phyloP scores from a whole-genome alignment of 1,140 invertebrate species.

The Ruditapes philippinarum region DNA sequence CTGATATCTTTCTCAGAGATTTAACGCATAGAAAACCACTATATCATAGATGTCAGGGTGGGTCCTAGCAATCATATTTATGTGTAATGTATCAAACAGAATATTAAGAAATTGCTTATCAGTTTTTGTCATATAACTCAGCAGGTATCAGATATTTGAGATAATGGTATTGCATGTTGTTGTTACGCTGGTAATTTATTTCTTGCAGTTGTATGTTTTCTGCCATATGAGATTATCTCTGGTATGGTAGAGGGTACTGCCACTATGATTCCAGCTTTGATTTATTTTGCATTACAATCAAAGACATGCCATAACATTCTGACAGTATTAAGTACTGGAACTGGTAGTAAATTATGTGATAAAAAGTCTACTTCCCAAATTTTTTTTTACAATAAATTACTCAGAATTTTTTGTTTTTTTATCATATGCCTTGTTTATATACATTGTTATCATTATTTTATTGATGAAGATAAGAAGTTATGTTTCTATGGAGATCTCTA shows the following conservation, averaged over 20 bases:
- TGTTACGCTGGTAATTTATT: not conserved
- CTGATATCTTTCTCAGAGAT: no score
- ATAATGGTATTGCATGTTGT: not conserved
- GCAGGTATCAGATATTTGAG: not conserved
- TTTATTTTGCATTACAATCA: not conserved
- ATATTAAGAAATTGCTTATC: no score
- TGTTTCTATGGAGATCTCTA: no score
- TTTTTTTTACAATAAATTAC: no score
- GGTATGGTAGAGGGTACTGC: not conserved
- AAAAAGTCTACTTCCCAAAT: no score
- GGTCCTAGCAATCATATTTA: not conserved
- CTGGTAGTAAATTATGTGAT: no score
- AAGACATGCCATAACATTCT: not conserved
- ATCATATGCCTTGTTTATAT: no score
- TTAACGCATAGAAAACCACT: not conserved
- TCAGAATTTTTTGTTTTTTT: no score
- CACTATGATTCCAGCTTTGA: conserved; percentile 4
- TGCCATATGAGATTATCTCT: not conserved
- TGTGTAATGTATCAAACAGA: no score
- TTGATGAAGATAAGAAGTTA: no score
- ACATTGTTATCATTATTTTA: no score
- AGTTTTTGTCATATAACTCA: not conserved
- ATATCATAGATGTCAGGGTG: not conserved
- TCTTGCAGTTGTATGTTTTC: not conserved
- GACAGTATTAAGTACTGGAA: not conserved